Evolutionary conservation across 2,113 vertebrate species (phyloP), one percentile per base, ranked within the genome.

Genomic region (Limnothrissa miodon): DNA sequence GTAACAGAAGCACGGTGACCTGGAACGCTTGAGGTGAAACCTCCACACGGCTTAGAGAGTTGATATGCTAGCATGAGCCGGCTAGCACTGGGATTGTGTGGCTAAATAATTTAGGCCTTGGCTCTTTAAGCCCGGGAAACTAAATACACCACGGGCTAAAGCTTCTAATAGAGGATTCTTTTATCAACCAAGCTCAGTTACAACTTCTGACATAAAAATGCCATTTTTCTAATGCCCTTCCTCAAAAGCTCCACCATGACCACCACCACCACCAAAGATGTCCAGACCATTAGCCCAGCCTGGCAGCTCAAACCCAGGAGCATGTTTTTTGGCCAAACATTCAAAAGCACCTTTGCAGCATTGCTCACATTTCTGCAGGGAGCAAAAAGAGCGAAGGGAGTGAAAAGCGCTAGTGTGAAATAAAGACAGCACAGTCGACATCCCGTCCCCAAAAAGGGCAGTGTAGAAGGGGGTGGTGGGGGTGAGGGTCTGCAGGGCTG

Each of bases 101-200:
- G 78, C 79, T 87, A 59, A 89, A 89, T 89, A 83, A 89, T 87
- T 87, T 85, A 89, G 56, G 42, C 78, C 33, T 78, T 59, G 44
- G 83, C 80, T 82, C 79, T 84, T 80, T 70, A 81, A 85, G 80
- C 78, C 78, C 46, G 80, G 82, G 83, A 85, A 89, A 87, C 80
- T 82, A 56, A 85, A 84, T 86, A 79, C 84, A 45, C 80, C 42
- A 25, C 19, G 81, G 56, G 11, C 53, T 42, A 39, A 79, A 59
- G 79, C 45, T 23, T 86, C 78, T 45, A 84, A 70, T 36, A 70
- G 21, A 48, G 56, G 66, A 53, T 29, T 5, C 45, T 84, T 86
- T 85, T 79, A 83, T 86, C 81, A 81, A 80, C 70, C 39, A 46
- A 83, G 86, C 79, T 85, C 78, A 48, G 42, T 53, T 81, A 80